A percentile compares a stretch with the other conserved stretches of the same genome.
phyloP scores from a whole-genome alignment of 2,113 vertebrate genomes.

The Plotosus lineatus region DNA sequence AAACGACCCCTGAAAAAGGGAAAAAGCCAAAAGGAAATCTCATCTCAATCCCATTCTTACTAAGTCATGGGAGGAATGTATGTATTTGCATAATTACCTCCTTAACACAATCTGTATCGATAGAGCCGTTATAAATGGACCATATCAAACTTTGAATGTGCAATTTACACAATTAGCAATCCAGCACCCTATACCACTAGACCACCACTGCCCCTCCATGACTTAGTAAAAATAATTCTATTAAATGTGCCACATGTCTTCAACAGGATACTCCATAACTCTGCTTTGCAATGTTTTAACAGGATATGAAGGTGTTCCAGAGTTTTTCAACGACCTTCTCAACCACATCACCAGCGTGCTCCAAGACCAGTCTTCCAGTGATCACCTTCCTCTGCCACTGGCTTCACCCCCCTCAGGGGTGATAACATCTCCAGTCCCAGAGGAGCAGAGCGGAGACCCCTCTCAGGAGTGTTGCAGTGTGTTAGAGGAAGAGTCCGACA shows the following conservation, averaged over 20 bases:
- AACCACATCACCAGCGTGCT: conserved; percentile 91
- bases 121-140: too few species aligned
- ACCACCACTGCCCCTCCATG: background rate
- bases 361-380: conserved; percentile 76
- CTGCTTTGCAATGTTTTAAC: conserved; percentile 10
- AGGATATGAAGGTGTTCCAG: conserved; percentile 95
- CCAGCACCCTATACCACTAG: too few species aligned
- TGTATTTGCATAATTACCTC: too few species aligned
- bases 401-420: conserved; percentile 58
- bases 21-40: too few species aligned
- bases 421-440: conserved; percentile 61
- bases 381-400: conserved; percentile 60
- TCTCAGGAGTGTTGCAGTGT: conserved; percentile 75
- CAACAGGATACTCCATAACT: background rate
- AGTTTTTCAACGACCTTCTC: conserved; percentile 94
- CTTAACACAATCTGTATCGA: too few species aligned
- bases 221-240: background rate
- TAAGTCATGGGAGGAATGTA: too few species aligned
- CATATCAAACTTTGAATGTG: too few species aligned
- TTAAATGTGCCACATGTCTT: background rate
- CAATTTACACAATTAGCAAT: too few species aligned
- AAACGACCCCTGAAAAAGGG: too few species aligned
- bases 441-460: conserved; percentile 69
- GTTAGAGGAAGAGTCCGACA: conserved; percentile 79
- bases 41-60: too few species aligned